Evolutionary conservation across 2,888 invertebrate genomes (phyloP).

Genomic region (Hydropsyche betteni): DNA sequence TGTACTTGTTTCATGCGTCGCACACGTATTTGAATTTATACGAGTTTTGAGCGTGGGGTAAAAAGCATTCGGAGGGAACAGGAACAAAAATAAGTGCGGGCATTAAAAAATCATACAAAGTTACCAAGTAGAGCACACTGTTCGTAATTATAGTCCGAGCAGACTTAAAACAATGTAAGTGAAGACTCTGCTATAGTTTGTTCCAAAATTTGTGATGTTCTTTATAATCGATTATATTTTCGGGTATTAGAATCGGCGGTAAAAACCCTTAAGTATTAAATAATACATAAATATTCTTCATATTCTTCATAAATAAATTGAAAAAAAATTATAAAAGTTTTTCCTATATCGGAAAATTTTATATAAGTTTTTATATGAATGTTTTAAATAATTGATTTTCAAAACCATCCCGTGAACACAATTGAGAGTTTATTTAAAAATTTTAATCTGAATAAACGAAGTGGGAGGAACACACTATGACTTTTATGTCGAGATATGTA

Average conservation of each 20-base stretch:
- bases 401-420: too few relatives aligned
- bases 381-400: too few relatives aligned
- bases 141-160: slow-evolving; percentile 46
- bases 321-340: too few relatives aligned
- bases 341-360: too few relatives aligned
- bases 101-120: slow-evolving; percentile 50
- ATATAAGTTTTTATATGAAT: too few relatives aligned
- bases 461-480: background rate
- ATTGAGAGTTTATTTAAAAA: too few relatives aligned
- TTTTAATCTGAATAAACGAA: background rate
- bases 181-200: slow-evolving; percentile 5
- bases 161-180: slow-evolving; percentile 4
- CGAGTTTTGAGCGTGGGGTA: too few relatives aligned
- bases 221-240: background rate
- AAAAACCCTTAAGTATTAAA: too few relatives aligned
- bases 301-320: too few relatives aligned
- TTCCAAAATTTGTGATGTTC: background rate
- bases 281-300: too few relatives aligned
- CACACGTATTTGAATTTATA: slow-evolving; percentile 12
- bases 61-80: slow-evolving; percentile 19
- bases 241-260: too few relatives aligned
- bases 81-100: slow-evolving; percentile 43
- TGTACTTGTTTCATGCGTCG: background rate
- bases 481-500: background rate
- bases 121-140: slow-evolving; percentile 45